Conservation (phyloP, 2,113 vertebrate species). For the Aramus guarauna region DNA sequence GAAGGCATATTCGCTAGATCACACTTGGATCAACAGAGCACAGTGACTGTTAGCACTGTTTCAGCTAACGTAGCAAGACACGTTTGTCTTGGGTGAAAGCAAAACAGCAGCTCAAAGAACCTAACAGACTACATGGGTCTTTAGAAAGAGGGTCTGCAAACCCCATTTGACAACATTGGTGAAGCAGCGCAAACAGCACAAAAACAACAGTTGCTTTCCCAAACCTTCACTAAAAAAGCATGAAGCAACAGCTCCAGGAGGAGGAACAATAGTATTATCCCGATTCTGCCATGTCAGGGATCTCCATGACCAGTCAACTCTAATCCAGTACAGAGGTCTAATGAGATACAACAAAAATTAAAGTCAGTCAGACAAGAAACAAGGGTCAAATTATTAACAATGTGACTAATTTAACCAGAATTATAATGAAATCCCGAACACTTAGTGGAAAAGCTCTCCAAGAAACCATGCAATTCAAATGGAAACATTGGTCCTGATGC, state of each 20-base stretch:
- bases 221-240: neutral
- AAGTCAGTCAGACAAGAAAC: neutral
- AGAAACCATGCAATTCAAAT: neutral
- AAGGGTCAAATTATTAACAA: neutral
- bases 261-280: neutral
- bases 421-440: neutral
- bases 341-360: neutral
- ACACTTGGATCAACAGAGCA: neutral
- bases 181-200: neutral
- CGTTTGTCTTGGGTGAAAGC: neutral
- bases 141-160: neutral
- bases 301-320: neutral
- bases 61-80: neutral
- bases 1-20: neutral
- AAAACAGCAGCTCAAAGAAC: neutral
- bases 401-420: neutral
- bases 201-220: neutral
- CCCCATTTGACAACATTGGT: neutral
- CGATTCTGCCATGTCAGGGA: rapidly evolving
- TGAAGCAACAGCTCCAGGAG: neutral
- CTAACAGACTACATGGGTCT: neutral
- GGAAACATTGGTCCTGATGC: neutral
- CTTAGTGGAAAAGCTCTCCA: neutral
- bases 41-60: neutral
- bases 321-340: neutral